phyloP scores from a whole-genome alignment of 2,113 vertebrate species.

The Trachemys scripta region DNA sequence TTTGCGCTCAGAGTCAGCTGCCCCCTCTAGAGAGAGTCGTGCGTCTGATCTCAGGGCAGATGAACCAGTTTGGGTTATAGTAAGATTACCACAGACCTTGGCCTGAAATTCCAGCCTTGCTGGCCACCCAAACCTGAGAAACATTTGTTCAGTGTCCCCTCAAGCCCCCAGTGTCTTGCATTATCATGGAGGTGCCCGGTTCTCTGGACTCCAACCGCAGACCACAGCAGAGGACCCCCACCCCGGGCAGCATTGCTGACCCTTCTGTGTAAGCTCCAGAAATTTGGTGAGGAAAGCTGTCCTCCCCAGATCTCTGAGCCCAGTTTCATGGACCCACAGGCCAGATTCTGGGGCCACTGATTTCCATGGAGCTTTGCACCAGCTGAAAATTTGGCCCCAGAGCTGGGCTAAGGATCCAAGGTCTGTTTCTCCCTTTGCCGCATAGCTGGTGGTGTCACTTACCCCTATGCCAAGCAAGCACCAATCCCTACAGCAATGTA shows the following conservation, averaged over 20 bases:
- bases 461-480: background rate
- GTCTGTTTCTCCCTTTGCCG: background rate
- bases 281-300: no score
- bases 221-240: background rate
- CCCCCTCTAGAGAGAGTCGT: background rate
- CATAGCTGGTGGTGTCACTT: background rate
- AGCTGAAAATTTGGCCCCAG: background rate
- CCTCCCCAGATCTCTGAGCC: no score
- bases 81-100: background rate
- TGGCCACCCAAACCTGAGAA: background rate
- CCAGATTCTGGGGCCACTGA: background rate
- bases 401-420: background rate
- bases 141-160: background rate
- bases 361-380: background rate
- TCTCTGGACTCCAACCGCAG: background rate
- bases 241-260: background rate
- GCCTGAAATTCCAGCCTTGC: no score
- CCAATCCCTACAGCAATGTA: background rate
- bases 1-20: background rate
- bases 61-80: background rate
- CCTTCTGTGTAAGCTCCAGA: background rate
- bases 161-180: background rate
- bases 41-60: background rate
- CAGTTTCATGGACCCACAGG: background rate
- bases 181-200: background rate